phyloP scores from a whole-genome alignment of 2,888 invertebrate genomes.

The Gymnosoma rotundatum region DNA sequence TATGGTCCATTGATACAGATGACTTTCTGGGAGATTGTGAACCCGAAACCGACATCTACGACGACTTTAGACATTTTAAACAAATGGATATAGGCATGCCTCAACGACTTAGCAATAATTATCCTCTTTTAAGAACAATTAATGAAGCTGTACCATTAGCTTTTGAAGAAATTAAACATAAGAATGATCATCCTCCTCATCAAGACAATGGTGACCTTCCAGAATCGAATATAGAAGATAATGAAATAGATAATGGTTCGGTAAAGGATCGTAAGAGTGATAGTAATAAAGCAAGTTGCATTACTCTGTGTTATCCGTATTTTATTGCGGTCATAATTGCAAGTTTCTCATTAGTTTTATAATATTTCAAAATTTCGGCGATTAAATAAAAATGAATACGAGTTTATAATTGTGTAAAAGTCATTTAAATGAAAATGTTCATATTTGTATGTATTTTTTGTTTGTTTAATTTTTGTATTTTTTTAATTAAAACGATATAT shows the following conservation, averaged over 20 bases:
- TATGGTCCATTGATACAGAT: slow-evolving; percentile 95
- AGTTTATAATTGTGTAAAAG: neutral
- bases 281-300: slow-evolving; percentile 54
- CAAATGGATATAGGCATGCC: slow-evolving; percentile 72
- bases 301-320: slow-evolving; percentile 31
- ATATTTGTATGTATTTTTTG: too few relatives aligned
- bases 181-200: slow-evolving; percentile 82
- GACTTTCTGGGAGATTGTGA: slow-evolving; percentile 90
- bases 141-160: slow-evolving; percentile 86
- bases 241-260: slow-evolving; percentile 81
- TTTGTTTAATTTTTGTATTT: too few relatives aligned
- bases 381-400: neutral
- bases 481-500: too few relatives aligned
- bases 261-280: slow-evolving; percentile 76
- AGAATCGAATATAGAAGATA: slow-evolving; percentile 75
- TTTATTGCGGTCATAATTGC: slow-evolving; percentile 35
- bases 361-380: neutral
- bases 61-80: slow-evolving; percentile 81
- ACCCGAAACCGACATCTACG: slow-evolving; percentile 83
- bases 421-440: neutral
- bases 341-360: slow-evolving; percentile 49
- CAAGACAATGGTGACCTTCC: slow-evolving; percentile 17
- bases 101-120: slow-evolving; percentile 83
- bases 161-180: slow-evolving; percentile 82
- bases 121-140: slow-evolving; percentile 88